Evolutionary conservation across 1,140 invertebrate genomes (phyloP).

Genomic region (Diachasmimorpha longicaudata): DNA sequence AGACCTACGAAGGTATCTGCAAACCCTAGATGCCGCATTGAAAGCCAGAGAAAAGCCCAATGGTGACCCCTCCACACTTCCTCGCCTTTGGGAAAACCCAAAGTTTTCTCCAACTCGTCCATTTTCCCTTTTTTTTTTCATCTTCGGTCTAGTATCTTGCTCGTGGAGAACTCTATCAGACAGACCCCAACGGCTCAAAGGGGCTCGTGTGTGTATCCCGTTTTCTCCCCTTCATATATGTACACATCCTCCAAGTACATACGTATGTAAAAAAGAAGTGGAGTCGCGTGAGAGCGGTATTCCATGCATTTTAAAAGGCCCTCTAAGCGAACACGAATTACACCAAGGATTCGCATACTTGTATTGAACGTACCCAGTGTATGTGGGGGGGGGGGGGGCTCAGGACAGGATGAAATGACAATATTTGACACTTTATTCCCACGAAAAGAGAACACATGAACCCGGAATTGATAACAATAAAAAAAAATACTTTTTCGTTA

Average conservation of each 20-base stretch:
- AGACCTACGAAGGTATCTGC: neutral
- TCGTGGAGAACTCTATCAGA: conserved; percentile 14
- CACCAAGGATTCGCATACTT: neutral
- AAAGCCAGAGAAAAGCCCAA: conserved; percentile 7
- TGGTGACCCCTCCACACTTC: neutral
- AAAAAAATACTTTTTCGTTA: neutral
- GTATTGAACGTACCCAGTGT: neutral
- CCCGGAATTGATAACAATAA: neutral
- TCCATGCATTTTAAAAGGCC: conserved; percentile 35
- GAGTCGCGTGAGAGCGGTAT: conserved; percentile 26
- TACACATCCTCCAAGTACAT: neutral
- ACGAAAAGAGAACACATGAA: neutral
- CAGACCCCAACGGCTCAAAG: conserved; percentile 16
- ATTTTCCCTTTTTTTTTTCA: conserved; percentile 15
- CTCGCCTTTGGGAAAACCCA: conserved; percentile 17
- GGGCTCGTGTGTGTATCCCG: conserved; percentile 11
- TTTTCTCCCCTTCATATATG: neutral
- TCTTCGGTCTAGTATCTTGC: neutral
- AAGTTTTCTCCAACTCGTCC: conserved; percentile 17
- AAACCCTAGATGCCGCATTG: neutral
- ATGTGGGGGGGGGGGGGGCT: neutral
- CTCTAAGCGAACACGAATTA: conserved; percentile 25
- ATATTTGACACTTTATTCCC: neutral
- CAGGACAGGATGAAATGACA: neutral
- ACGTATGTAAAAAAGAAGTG: conserved; percentile 3